Conservation (phyloP, 2,113 vertebrate genomes). For the Halichoerus grypus region DNA sequence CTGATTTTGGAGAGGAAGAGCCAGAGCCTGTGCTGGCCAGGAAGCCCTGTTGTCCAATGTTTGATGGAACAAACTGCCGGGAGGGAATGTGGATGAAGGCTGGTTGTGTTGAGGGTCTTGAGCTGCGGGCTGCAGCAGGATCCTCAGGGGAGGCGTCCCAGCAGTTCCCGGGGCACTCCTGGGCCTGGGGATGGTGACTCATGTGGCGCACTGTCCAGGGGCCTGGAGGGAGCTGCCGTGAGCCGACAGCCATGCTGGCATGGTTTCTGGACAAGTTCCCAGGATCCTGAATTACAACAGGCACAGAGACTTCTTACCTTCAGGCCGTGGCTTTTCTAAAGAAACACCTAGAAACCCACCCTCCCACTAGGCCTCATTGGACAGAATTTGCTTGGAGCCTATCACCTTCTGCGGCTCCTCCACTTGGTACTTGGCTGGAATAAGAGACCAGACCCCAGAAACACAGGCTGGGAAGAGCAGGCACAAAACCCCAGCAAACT, state of each 20-base stretch:
- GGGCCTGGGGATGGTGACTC: neutral
- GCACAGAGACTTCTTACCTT: neutral
- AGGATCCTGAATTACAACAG: neutral
- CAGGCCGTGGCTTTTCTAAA: neutral
- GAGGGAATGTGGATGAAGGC: neutral
- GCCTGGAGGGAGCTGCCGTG: neutral
- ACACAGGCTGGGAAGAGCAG: neutral
- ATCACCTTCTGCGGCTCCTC: neutral
- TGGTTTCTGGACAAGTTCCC: neutral
- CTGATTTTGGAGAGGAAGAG: neutral
- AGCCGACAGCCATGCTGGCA: neutral
- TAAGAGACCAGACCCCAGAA: neutral
- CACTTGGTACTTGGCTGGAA: accelerated
- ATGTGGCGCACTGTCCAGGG: neutral
- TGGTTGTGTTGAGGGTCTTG: neutral
- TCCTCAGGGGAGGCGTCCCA: neutral
- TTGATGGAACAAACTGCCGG: neutral
- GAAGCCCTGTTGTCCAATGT: neutral
- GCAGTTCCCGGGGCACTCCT: accelerated
- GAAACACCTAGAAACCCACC: neutral
- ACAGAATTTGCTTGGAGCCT: neutral
- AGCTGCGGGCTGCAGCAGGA: neutral
- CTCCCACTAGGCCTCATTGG: neutral
- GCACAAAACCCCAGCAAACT: neutral
- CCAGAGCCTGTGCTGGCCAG: neutral